Conservation (phyloP, 2,888 invertebrate species). For the Shargacucullia verbasci region DNA sequence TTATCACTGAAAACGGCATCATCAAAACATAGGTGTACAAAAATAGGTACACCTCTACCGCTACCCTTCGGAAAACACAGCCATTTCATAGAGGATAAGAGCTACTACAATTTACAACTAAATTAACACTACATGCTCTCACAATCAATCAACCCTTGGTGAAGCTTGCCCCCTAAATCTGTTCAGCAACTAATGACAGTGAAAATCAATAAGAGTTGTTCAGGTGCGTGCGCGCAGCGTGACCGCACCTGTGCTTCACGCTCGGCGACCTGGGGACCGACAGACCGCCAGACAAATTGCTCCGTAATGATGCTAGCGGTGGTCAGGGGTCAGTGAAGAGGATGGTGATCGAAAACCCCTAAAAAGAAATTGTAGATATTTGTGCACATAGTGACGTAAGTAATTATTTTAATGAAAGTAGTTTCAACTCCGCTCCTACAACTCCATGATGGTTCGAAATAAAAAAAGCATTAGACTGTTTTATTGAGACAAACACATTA, state of each 20-base stretch:
- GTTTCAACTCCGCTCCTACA: no score
- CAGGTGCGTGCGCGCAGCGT: conserved; percentile 64
- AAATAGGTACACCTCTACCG: no score
- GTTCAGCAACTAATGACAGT: conserved; percentile 38
- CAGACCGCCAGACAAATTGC: conserved; percentile 46
- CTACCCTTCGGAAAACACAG: no score
- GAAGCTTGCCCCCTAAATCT: conserved; percentile 38
- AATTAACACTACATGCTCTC: not conserved
- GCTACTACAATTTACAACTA: not conserved
- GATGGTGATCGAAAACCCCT: not conserved
- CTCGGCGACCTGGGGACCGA: conserved; percentile 43
- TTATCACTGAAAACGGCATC: no score
- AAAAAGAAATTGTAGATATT: not conserved
- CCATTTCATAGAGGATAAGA: no score
- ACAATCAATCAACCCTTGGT: not conserved
- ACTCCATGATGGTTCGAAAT: no score
- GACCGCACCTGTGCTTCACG: conserved; percentile 70
- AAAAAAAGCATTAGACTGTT: no score
- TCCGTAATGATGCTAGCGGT: conserved; percentile 47
- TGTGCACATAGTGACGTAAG: no score
- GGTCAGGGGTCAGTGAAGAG: conserved; percentile 15
- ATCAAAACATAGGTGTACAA: no score
- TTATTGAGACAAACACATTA: no score
- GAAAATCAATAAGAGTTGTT: conserved; percentile 59
- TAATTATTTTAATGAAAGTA: no score